phyloP scores from a whole-genome alignment of 2,888 invertebrate species.

The Dicranocentrus wangi region DNA sequence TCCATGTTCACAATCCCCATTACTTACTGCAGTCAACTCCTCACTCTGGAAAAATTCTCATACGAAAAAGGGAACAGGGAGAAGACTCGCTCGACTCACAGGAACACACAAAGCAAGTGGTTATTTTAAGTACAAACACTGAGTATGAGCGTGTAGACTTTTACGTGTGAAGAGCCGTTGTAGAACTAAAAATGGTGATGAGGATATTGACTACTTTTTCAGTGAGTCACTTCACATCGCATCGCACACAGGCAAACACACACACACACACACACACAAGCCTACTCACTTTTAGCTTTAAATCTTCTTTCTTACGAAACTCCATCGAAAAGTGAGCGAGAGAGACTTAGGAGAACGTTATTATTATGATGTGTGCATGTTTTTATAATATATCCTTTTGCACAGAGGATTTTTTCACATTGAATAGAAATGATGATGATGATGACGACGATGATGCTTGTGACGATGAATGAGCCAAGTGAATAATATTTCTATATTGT shows the following conservation, averaged over 20 bases:
- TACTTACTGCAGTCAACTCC: too few species aligned
- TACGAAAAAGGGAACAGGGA: background rate
- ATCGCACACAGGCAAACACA: background rate
- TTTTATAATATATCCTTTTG: too few species aligned
- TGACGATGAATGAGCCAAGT: too few species aligned
- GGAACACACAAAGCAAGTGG: conserved; percentile 37
- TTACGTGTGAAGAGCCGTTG: background rate
- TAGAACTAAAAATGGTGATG: conserved; percentile 58
- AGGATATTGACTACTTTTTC: conserved; percentile 57
- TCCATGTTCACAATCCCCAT: too few species aligned
- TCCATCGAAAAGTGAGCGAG: conserved; percentile 10
- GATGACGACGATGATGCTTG: conserved; percentile 2
- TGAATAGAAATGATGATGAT: background rate
- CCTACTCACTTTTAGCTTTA: conserved; percentile 12
- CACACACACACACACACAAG: background rate
- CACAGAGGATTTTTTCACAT: conserved; percentile 7
- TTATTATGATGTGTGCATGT: background rate
- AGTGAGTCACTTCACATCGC: conserved; percentile 37
- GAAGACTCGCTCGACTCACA: background rate
- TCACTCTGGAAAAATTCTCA: background rate
- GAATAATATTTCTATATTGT: too few species aligned
- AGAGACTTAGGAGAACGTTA: background rate
- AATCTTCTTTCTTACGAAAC: conserved; percentile 28
- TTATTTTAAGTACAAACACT: conserved; percentile 13
- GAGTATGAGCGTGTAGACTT: background rate